Evolutionary conservation across 1,140 invertebrate genomes (phyloP), one percentile per base, ranked within the genome.

Genomic region (Papilio xuthus): DNA sequence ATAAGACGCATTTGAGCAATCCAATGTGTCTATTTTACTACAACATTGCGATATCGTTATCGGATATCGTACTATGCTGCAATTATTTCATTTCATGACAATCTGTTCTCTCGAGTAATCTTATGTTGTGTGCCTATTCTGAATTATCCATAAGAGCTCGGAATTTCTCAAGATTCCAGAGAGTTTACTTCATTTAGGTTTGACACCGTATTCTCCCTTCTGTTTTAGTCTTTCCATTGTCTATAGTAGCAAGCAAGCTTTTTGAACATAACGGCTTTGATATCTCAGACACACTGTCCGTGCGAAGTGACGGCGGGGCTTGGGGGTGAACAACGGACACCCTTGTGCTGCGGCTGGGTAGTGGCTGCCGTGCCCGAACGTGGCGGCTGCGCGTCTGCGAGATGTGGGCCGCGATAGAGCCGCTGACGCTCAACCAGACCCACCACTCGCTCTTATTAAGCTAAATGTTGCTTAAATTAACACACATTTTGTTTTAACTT

Each of bases 1-100:
- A 85, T 85, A 83, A 83, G 76, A 77, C 84, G 79, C 78, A 81
- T 83, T 80, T 71, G 67, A 78, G 80, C 76, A 84, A 81, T 74
- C 47, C 63, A 82, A 82, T 81, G 78, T 83, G 83, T 81, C 77
- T 63, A 81, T 78, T 83, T 78, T 69, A 70, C 50, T 41, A 76
- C 77, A 60, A 76, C 9, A 20, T 47, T 18, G 20, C 20, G 42
- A 53, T 53, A 74, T 47, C 50, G 72, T 50, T 74, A 74, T 74
- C 72, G 23, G 26, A 32, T 74, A 74, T 81, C 77, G 80, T 47
- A 81, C 73, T 56, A 63, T 28, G 26, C 12, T 28, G 44, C 12
- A 47, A 74, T n/a, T 50, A 50, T 26, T 74, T 74, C 26, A 32
- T 67, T 67, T 32, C 26, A 32, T 28, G 12, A 67, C 23, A 67